phyloP scores from a whole-genome alignment of 2,113 vertebrate species.

The Tyrannus savana region DNA sequence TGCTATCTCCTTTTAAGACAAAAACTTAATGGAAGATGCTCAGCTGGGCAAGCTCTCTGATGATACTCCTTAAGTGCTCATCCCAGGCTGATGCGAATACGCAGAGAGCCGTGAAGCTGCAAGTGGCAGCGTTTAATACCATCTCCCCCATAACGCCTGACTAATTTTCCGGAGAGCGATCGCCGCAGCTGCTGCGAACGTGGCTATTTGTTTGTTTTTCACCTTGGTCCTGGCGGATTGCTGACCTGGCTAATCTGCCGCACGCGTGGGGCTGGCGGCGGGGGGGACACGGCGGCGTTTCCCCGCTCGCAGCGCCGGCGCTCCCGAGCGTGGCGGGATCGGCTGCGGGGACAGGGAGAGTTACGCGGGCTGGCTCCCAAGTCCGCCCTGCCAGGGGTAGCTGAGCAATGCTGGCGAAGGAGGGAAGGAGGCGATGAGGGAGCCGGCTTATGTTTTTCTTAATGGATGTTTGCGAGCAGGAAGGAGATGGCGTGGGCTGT shows the following conservation, averaged over 20 bases:
- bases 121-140: conserved; percentile 73
- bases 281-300: neutral
- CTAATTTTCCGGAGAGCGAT: conserved; percentile 76
- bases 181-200: conserved; percentile 43
- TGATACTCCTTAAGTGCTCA: conserved; percentile 75
- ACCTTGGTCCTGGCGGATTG: conserved; percentile 70
- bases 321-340: neutral
- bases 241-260: conserved; percentile 70
- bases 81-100: conserved; percentile 54
- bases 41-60: conserved; percentile 64
- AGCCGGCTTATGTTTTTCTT: conserved; percentile 34
- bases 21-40: conserved; percentile 79
- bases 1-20: conserved; percentile 73
- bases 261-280: neutral
- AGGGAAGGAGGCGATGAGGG: conserved; percentile 13
- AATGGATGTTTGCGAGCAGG: conserved; percentile 69
- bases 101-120: conserved; percentile 75
- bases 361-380: neutral
- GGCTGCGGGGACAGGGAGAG: neutral
- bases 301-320: neutral
- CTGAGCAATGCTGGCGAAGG: neutral
- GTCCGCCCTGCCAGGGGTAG: neutral
- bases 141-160: conserved; percentile 69
- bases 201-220: conserved; percentile 76
- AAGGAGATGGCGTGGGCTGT: conserved; percentile 68